phyloP scores from a whole-genome alignment of 1,140 invertebrate species.

The Drosophila serrata region DNA sequence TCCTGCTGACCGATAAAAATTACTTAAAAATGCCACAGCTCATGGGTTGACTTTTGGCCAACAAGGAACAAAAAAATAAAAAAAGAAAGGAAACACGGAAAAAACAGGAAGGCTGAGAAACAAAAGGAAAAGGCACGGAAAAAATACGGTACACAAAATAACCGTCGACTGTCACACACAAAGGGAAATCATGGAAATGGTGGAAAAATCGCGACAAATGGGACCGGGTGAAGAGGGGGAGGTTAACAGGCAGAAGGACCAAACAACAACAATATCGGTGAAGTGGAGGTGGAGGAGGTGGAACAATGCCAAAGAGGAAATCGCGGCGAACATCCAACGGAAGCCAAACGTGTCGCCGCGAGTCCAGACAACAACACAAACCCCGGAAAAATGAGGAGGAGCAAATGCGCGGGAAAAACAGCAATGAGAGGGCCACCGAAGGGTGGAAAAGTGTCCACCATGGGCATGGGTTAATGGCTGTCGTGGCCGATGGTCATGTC shows the following conservation, averaged over 20 bases:
- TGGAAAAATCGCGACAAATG: constrained; percentile 8
- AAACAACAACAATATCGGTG: not conserved
- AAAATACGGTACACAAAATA: constrained; percentile 46
- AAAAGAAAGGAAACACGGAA: constrained; percentile 36
- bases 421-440: not conserved
- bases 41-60: constrained; percentile 85
- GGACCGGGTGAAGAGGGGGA: constrained; percentile 1
- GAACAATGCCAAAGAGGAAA: constrained; percentile 60
- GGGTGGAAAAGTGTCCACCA: constrained; percentile 1
- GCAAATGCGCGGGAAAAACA: constrained; percentile 23
- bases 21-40: constrained; percentile 85
- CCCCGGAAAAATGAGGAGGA: constrained; percentile 8
- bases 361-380: constrained; percentile 52
- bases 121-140: constrained; percentile 29
- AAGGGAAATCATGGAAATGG: constrained; percentile 35
- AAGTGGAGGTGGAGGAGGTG: not conserved
- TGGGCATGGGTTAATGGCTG: constrained; percentile 26
- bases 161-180: constrained; percentile 56
- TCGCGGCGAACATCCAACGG: constrained; percentile 77
- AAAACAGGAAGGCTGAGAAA: constrained; percentile 11
- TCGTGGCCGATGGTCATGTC: constrained; percentile 4
- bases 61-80: constrained; percentile 60
- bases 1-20: constrained; percentile 77
- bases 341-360: constrained; percentile 77
- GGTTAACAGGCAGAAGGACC: constrained; percentile 18